Conservation (phyloP, 1,140 invertebrate genomes). For the Drosophila teissieri region DNA sequence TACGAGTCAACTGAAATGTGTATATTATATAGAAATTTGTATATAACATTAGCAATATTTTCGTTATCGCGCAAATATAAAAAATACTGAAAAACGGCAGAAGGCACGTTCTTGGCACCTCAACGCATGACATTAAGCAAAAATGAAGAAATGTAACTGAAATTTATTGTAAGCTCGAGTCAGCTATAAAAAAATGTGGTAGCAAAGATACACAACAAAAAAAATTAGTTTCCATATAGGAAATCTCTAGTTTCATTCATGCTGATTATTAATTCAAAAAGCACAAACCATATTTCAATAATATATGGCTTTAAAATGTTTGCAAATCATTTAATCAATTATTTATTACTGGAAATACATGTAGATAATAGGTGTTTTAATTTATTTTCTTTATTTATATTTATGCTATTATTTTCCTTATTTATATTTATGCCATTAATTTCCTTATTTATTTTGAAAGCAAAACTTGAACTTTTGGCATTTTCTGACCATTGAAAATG, state of each 20-base stretch:
- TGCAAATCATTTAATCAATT: background rate
- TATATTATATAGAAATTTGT: conserved; percentile 1
- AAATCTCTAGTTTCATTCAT: too few relatives aligned
- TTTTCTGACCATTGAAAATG: conserved; percentile 10
- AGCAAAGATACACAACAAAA: background rate
- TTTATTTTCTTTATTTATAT: too few relatives aligned
- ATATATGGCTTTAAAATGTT: too few relatives aligned
- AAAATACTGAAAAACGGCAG: conserved; percentile 5
- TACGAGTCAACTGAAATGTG: background rate
- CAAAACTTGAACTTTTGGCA: conserved; percentile 5
- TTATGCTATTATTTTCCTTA: too few relatives aligned
- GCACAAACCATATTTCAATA: too few relatives aligned
- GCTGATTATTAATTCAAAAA: too few relatives aligned
- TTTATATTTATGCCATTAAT: too few relatives aligned
- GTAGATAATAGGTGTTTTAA: background rate
- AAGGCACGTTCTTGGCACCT: conserved; percentile 47
- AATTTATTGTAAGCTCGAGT: background rate
- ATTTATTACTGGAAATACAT: background rate
- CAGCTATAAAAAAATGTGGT: background rate
- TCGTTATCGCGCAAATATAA: conserved; percentile 23
- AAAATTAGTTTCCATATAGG: background rate
- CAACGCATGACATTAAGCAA: conserved; percentile 40
- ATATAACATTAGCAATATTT: conserved; percentile 21
- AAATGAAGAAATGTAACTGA: conserved; percentile 12
- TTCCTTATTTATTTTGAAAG: too few relatives aligned